These are phyloP conservation scores for Phataginus tricuspis DNA, from an alignment of 2,797 vertebrate genomes.

Conservation along the genomic window DNA sequence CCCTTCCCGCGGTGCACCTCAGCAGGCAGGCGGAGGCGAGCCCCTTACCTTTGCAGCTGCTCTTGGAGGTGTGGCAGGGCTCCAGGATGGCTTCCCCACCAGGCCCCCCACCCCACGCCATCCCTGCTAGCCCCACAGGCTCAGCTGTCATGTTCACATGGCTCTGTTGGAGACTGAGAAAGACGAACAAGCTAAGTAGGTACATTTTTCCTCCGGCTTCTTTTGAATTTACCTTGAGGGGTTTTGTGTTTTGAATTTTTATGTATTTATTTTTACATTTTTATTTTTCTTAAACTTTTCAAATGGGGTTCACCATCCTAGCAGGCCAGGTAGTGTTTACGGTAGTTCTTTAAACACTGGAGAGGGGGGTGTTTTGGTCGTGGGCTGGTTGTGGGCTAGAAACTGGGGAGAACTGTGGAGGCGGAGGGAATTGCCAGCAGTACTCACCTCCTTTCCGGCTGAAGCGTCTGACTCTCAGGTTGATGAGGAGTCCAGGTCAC, in stretches of 20 bases:
- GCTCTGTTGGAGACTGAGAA: neutral
- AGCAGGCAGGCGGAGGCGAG: accelerated
- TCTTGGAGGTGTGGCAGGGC: accelerated
- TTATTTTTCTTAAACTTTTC: neutral
- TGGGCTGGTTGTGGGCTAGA: neutral
- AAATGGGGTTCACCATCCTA: neutral
- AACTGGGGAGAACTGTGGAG: accelerated
- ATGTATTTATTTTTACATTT: neutral
- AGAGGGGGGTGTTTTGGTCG: too few species aligned
- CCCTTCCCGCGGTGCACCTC: neutral
- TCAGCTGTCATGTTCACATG: neutral
- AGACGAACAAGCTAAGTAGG: neutral
- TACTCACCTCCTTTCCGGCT: accelerated
- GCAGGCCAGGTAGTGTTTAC: neutral
- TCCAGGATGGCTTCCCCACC: neutral
- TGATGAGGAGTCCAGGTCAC: neutral
- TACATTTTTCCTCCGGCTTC: neutral
- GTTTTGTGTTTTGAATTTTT: neutral
- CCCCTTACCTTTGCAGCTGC: accelerated
- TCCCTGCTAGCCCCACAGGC: too few species aligned
- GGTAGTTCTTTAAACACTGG: neutral
- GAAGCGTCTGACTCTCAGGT: neutral
- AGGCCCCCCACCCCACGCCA: too few species aligned
- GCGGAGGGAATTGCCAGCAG: accelerated
- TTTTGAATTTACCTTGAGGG: neutral